These are phyloP conservation scores for Brachyhypopomus occidentalis DNA, from an alignment of 2,113 vertebrate species.

Conservation along the genomic window DNA sequence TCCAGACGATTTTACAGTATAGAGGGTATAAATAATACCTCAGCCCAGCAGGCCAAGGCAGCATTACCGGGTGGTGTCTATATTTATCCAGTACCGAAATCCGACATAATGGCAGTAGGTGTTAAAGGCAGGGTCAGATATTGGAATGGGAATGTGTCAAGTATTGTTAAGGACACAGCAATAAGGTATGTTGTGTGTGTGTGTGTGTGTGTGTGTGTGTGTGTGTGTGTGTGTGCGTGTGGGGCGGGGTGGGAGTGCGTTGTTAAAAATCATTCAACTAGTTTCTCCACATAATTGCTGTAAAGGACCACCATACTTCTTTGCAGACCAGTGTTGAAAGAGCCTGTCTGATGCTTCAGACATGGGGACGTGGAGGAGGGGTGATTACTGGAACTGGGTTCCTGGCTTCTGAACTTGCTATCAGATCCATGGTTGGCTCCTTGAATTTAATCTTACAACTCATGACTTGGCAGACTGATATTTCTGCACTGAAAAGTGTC, in stretches of 20 bases:
- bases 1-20: conserved; percentile 62
- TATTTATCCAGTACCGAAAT: conserved; percentile 78
- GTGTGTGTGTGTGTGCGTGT: conserved; percentile 20
- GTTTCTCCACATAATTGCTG: conserved; percentile 26
- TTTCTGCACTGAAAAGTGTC: conserved; percentile 74
- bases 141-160: conserved; percentile 37
- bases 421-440: conserved; percentile 64
- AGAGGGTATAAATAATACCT: conserved; percentile 70
- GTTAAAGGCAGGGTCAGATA: conserved; percentile 43
- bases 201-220: conserved; percentile 21
- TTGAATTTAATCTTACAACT: conserved; percentile 79
- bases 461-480: conserved; percentile 77
- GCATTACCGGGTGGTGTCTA: conserved; percentile 73
- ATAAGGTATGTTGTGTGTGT: conserved; percentile 33
- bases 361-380: conserved; percentile 58
- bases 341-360: conserved; percentile 74
- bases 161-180: conserved; percentile 56
- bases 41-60: conserved; percentile 64
- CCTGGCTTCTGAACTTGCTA: conserved; percentile 72
- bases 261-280: conserved; percentile 52
- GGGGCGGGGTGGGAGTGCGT: conserved; percentile 18
- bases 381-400: conserved; percentile 76
- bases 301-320: conserved; percentile 44
- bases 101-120: conserved; percentile 62
- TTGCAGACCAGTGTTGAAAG: conserved; percentile 69